These are phyloP conservation scores for Xenopus laevis DNA, from an alignment of 2,113 vertebrate species.

Conservation along the genomic window DNA sequence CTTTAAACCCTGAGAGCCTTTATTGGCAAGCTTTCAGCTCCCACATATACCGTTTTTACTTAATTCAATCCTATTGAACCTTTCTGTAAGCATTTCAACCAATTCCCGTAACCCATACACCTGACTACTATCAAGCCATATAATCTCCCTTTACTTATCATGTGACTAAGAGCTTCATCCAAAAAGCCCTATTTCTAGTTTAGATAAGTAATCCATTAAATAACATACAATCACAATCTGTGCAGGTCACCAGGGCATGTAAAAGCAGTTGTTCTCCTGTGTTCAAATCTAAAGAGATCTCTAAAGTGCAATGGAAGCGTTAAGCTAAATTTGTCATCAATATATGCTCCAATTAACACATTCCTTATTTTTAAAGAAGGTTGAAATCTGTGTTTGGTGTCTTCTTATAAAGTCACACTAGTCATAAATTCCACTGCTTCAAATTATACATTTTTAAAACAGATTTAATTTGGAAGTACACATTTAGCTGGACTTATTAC, in stretches of 20 bases:
- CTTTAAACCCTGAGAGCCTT: too few relatives aligned
- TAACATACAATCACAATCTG: constrained; percentile 27
- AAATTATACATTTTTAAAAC: too few relatives aligned
- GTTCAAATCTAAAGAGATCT: too few relatives aligned
- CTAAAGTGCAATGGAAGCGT: too few relatives aligned
- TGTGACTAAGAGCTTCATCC: not conserved
- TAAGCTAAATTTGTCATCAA: too few relatives aligned
- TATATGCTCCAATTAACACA: too few relatives aligned
- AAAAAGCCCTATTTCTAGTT: not conserved
- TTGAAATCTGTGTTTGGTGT: too few relatives aligned
- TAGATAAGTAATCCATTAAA: constrained; percentile 24
- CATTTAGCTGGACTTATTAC: too few relatives aligned
- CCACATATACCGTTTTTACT: not conserved
- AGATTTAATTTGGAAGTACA: too few relatives aligned
- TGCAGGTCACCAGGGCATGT: constrained; percentile 32
- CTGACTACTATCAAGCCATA: not conserved
- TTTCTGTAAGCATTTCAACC: constrained; percentile 42
- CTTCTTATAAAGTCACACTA: too few relatives aligned
- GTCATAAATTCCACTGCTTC: too few relatives aligned
- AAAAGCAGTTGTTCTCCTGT: not conserved
- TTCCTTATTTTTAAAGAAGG: too few relatives aligned
- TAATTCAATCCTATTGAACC: constrained; percentile 12
- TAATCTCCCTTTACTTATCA: constrained; percentile 28
- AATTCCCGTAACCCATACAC: constrained; percentile 31
- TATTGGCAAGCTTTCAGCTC: not conserved